phyloP scores from a whole-genome alignment of 2,113 vertebrate genomes.

The Axis porcinus region DNA sequence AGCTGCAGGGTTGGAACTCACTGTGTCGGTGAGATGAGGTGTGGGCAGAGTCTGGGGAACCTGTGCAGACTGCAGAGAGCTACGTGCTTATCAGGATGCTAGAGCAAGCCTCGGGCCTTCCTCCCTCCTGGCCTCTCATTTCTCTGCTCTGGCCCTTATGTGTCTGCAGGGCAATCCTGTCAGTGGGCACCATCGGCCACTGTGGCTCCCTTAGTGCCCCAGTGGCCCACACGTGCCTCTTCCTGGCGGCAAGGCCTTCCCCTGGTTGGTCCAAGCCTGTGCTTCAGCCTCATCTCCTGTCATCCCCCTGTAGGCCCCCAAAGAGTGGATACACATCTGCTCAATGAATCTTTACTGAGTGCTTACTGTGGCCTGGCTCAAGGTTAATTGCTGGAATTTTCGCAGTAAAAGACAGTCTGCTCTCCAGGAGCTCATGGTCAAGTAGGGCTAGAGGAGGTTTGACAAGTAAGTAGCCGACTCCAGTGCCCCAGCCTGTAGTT shows the following conservation, averaged over 20 bases:
- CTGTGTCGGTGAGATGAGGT: not conserved
- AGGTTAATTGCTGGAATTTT: not conserved
- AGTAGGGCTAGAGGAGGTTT: too few relatives aligned
- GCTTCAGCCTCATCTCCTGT: not conserved
- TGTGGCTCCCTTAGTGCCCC: fast-evolving
- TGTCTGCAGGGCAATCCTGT: not conserved
- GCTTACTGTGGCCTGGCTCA: not conserved
- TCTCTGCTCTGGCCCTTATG: not conserved
- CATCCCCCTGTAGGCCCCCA: not conserved
- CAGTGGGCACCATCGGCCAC: not conserved
- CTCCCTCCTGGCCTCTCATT: not conserved
- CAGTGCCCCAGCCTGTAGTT: not conserved
- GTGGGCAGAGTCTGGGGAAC: not conserved
- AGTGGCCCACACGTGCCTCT: fast-evolving
- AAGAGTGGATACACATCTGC: not conserved
- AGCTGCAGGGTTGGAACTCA: not conserved
- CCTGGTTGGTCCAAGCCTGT: not conserved
- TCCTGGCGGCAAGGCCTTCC: not conserved
- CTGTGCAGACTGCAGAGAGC: not conserved
- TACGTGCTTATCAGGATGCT: not conserved
- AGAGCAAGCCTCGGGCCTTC: not conserved
- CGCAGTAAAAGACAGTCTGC: not conserved
- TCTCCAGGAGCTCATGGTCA: not conserved
- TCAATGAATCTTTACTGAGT: not conserved
- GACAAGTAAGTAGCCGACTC: not conserved